Evolutionary conservation across 1,140 invertebrate species (phyloP).

Genomic region (Drosophila lacteicornis): DNA sequence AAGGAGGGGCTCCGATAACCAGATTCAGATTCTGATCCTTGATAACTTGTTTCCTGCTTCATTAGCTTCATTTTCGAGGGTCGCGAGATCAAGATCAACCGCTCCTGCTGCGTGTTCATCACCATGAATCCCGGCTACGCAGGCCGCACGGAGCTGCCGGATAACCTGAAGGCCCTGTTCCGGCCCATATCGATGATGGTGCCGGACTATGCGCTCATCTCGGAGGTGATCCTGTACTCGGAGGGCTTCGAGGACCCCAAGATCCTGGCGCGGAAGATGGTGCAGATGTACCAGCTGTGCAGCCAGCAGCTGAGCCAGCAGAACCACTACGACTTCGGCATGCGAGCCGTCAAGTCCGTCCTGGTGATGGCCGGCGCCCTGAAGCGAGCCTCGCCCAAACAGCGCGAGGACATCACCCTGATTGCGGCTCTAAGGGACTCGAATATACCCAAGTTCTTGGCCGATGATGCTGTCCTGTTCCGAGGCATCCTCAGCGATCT

Average conservation of each 20-base stretch:
- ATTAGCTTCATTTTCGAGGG: constrained; percentile 94
- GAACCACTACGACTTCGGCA: constrained; percentile 97
- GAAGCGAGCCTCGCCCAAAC: constrained; percentile 93
- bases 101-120: constrained; percentile 94
- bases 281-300: constrained; percentile 96
- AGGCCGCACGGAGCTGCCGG: constrained; percentile 93
- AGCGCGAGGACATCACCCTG: constrained; percentile 91
- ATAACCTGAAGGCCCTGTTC: constrained; percentile 94
- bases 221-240: constrained; percentile 96
- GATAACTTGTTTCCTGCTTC: not conserved
- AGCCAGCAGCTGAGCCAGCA: constrained; percentile 96
- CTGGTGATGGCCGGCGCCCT: constrained; percentile 94
- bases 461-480: constrained; percentile 93
- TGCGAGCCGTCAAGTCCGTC: constrained; percentile 91
- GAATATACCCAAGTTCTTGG: constrained; percentile 96
- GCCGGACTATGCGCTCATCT: constrained; percentile 95
- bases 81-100: constrained; percentile 93
- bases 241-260: constrained; percentile 96
- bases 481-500: constrained; percentile 95
- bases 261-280: constrained; percentile 94
- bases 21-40: constrained; percentile 37
- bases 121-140: constrained; percentile 96
- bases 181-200: constrained; percentile 97
- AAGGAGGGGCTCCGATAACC: too few relatives aligned
- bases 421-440: constrained; percentile 95